Evolutionary conservation across 1,140 invertebrate genomes (phyloP), one percentile per base, ranked within the genome.

Genomic region (Charaxes varanes): DNA sequence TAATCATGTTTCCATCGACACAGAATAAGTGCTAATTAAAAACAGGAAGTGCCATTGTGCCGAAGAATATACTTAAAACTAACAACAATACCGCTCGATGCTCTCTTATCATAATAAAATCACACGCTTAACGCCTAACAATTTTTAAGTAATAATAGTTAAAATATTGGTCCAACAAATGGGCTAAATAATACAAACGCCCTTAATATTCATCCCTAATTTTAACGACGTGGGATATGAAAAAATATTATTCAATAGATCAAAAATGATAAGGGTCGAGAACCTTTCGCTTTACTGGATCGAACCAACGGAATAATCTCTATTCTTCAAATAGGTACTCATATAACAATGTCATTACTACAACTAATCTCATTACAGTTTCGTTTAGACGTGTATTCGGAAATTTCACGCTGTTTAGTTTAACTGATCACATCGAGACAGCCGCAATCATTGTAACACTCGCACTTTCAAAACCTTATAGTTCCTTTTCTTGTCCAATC

Each of bases 121-220:
- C 79, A 83, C 79, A 79, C 79, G 71, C 79, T 83, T 83, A 83
- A 79, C 74, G 62, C 68, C 79, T 83, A 83, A 83, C 79, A 83
- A 83, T 83, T 81, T 80, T 80, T 79, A 84, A 80, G 77, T 81
- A 78, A 81, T 80, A 81, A 84, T 80, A 80, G 73, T 83, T 84
- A 84, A 84, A 84, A 84, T 81, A 84, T 81, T 84, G 80, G 80
- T 84, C 80, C 80, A 84, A 84, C 80, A 84, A 81, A 84, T 81
- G 80, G 80, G 77, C 77, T 81, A 80, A 81, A 84, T 84, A 81
- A 81, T 83, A 83, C 79, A 79, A 79, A 81, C 76, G 77, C 79
- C 79, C 79, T 76, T 71, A 83, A 83, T 80, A 79, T 79, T 79
- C 77, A 80, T 81, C 79, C 79, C 79, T 78, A 78, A 83, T 83